Evolutionary conservation across 2,113 vertebrate genomes (phyloP), one percentile per base, ranked within the genome.

Genomic region (Nyctibius bracteatus): DNA sequence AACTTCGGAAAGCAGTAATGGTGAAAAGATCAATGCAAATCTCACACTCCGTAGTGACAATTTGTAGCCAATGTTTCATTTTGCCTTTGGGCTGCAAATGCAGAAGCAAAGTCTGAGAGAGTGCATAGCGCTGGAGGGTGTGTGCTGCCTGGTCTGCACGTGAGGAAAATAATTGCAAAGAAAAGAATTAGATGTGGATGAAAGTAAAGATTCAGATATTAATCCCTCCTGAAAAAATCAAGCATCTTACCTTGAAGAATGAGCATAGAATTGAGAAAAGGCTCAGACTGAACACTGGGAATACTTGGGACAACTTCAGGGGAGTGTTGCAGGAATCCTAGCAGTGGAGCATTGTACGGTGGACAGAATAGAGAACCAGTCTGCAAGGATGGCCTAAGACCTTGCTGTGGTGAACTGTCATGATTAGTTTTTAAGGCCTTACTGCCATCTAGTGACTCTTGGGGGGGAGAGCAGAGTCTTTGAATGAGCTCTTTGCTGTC

Each of bases 361-460:
- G 17, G 44, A 2, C 20, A 67, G 51, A 30, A 5, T 4, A 12
- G 58, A 20, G 68, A 51, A 12, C 20, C 28, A 3, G 8, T 28
- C 12, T 15, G 27, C 8, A 14, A 55, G 43, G 59, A 3, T 39
- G 46, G 10, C 23, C 46, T 0, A 2, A 4, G 9, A 25, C 23
- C 12, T 41, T 33, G 11, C 24, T 12, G 47, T 30, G 2, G 8
- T 12, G 33, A 61, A 5, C 10, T 5, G 23, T 43, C 12, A 1
- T 2, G 35, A 33, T 61, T 44, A 1, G 21, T 72, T 44, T 35
- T 43, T 54, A 30, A 88, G 47, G 15, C 70, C 62, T 72, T 77
- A 6, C 75, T 96, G 96, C 96, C 95, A 92, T 54, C 97, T 93
- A 44, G 79, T 80, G 96, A 58, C 25, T 14, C 1, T 4, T 23